Evolutionary conservation across 2,797 vertebrate species (phyloP).

Genomic region (Dendrocincla fuliginosa): DNA sequence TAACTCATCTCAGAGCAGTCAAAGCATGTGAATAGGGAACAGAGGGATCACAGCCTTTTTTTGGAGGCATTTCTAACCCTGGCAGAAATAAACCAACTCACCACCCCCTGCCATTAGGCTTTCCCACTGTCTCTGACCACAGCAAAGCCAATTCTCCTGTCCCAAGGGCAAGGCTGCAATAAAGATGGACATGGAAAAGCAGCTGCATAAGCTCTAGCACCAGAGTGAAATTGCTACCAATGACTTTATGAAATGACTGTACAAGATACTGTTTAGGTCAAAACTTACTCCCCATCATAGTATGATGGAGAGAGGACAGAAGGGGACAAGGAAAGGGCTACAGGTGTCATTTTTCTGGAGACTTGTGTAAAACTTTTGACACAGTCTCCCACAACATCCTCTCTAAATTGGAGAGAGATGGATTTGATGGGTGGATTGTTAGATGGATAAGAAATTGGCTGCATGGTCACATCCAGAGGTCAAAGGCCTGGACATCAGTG

Average conservation of each 20-base stretch:
- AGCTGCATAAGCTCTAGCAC: not conserved
- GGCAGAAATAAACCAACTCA: not conserved
- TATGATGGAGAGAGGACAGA: not conserved
- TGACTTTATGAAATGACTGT: not conserved
- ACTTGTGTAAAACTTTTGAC: not conserved
- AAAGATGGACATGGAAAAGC: not conserved
- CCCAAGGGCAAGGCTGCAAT: not conserved
- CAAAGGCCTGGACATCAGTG: not conserved
- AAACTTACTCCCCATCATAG: not conserved
- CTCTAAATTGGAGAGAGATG: not conserved
- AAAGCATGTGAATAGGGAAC: not conserved
- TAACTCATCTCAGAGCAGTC: not conserved
- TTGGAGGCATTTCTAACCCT: not conserved
- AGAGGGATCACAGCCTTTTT: not conserved
- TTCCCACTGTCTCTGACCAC: not conserved
- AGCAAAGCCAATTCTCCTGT: not conserved
- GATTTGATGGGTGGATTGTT: not conserved
- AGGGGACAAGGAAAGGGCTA: not conserved
- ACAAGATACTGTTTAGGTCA: not conserved
- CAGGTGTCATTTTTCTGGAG: not conserved
- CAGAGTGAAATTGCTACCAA: not conserved
- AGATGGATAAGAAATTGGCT: not conserved
- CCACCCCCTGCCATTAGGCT: not conserved
- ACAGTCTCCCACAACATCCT: not conserved
- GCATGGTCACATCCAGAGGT: fast-evolving